phyloP scores from a whole-genome alignment of 2,797 vertebrate species.

The Tadarida brasiliensis region DNA sequence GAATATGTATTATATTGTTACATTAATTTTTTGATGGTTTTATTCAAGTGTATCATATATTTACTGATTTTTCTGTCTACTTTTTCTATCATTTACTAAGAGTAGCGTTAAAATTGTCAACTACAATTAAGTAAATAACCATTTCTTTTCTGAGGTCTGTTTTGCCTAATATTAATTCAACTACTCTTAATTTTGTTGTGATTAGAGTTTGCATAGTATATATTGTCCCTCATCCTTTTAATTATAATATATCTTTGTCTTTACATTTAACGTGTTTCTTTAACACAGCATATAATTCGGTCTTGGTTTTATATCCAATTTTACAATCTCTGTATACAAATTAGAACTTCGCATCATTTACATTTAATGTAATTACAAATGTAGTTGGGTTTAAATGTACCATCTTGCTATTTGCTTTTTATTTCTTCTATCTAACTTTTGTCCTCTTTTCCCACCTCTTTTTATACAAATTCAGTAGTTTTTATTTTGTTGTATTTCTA shows the following conservation, averaged over 20 bases:
- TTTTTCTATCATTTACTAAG: background rate
- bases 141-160: background rate
- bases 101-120: background rate
- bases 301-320: background rate
- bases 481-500: background rate
- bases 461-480: background rate
- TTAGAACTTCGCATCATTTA: background rate
- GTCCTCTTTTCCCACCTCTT: background rate
- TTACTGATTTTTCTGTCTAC: background rate
- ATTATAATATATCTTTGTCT: background rate
- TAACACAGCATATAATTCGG: background rate
- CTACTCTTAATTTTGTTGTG: background rate
- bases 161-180: background rate
- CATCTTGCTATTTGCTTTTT: background rate
- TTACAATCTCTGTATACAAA: background rate
- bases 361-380: background rate
- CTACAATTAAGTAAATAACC: background rate
- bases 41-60: background rate
- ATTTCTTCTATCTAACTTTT: background rate
- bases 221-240: background rate
- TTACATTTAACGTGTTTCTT: slow-evolving; percentile 27
- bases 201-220: background rate
- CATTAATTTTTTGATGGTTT: background rate
- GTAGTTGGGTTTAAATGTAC: background rate
- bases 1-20: background rate